Evolutionary conservation across 2,888 invertebrate species (phyloP).

Genomic region (Lordiphosa fenestrarum): DNA sequence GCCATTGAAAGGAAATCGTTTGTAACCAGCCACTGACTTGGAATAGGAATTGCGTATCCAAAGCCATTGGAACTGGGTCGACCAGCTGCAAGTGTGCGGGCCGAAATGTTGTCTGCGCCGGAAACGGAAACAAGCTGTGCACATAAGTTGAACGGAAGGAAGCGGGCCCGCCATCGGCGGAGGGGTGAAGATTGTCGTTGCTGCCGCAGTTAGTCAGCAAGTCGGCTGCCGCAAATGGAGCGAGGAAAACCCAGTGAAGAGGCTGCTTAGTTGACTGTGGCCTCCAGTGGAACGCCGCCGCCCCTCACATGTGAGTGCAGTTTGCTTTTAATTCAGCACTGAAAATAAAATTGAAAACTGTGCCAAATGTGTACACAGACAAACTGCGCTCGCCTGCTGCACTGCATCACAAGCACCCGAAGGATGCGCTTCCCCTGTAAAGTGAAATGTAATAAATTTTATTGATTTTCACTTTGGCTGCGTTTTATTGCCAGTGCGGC

Average conservation of each 20-base stretch:
- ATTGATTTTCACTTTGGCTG: slow-evolving; percentile 54
- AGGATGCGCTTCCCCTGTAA: slow-evolving; percentile 4
- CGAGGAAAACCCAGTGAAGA: slow-evolving; percentile 18
- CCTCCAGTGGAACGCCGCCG: slow-evolving; percentile 2
- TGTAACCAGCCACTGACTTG: slow-evolving; percentile 26
- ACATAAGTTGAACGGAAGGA: slow-evolving; percentile 59
- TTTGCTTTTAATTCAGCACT: slow-evolving; percentile 52
- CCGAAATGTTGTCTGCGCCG: slow-evolving; percentile 61
- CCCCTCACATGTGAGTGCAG: slow-evolving; percentile 22
- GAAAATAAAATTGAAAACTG: slow-evolving; percentile 61
- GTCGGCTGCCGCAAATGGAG: slow-evolving; percentile 39
- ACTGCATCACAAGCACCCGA: slow-evolving; percentile 20
- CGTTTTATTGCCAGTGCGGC: slow-evolving; percentile 17
- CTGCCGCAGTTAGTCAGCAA: slow-evolving; percentile 36
- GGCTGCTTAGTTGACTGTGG: slow-evolving; percentile 10
- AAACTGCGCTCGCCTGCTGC: slow-evolving; percentile 1
- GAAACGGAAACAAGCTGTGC: slow-evolving; percentile 65
- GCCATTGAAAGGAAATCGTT: slow-evolving; percentile 15
- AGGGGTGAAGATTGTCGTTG: slow-evolving; percentile 38
- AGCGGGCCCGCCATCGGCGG: slow-evolving; percentile 41
- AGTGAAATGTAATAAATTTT: slow-evolving; percentile 55
- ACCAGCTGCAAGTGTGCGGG: slow-evolving; percentile 33
- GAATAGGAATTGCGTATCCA: slow-evolving; percentile 35
- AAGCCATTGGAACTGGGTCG: slow-evolving; percentile 48
- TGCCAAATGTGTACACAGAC: slow-evolving; percentile 43